Conservation (phyloP, 2,797 vertebrate species). For the Lycodopsis pacificus region DNA sequence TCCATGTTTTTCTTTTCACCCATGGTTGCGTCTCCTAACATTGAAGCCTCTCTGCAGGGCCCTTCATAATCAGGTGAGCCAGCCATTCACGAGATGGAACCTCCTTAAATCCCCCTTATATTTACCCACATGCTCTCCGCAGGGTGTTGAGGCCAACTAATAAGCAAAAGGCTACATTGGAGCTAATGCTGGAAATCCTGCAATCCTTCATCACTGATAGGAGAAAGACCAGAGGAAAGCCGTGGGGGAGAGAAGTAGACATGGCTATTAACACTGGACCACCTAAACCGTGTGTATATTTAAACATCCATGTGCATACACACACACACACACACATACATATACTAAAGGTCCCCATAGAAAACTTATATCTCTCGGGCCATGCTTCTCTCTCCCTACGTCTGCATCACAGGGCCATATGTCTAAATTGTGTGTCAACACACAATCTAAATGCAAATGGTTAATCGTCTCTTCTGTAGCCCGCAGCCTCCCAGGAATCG, state of each 20-base stretch:
- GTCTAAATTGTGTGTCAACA: slow-evolving; percentile 63
- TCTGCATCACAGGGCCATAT: slow-evolving; percentile 44
- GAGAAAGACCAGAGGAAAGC: slow-evolving; percentile 47
- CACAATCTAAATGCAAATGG: slow-evolving; percentile 84
- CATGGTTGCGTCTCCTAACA: slow-evolving; percentile 45
- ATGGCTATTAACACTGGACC: slow-evolving; percentile 60
- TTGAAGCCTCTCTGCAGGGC: slow-evolving; percentile 52
- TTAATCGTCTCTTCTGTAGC: slow-evolving; percentile 61
- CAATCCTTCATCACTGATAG: slow-evolving; percentile 57
- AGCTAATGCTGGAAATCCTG: slow-evolving; percentile 55
- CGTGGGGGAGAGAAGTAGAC: slow-evolving; percentile 35
- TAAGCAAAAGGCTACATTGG: slow-evolving; percentile 68
- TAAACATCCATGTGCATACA: slow-evolving; percentile 33
- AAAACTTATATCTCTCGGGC: slow-evolving; percentile 34
- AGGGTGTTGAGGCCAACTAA: slow-evolving; percentile 60
- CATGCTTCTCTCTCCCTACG: slow-evolving; percentile 20
- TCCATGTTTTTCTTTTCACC: slow-evolving; percentile 21
- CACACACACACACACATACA: slow-evolving; percentile 24
- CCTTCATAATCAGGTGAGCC: slow-evolving; percentile 73
- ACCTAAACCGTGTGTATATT: slow-evolving; percentile 27
- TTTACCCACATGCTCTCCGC: slow-evolving; percentile 68
- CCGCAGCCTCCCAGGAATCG: slow-evolving; percentile 51
- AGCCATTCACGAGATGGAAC: slow-evolving; percentile 61
- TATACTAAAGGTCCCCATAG: slow-evolving; percentile 4
- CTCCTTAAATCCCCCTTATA: slow-evolving; percentile 70